A percentile compares a stretch with the other conserved stretches of the same genome.
These are phyloP conservation scores for Nesometra sesokonis DNA, from an alignment of 35 echinoderm and acorn worm species.

Conservation along the genomic window DNA sequence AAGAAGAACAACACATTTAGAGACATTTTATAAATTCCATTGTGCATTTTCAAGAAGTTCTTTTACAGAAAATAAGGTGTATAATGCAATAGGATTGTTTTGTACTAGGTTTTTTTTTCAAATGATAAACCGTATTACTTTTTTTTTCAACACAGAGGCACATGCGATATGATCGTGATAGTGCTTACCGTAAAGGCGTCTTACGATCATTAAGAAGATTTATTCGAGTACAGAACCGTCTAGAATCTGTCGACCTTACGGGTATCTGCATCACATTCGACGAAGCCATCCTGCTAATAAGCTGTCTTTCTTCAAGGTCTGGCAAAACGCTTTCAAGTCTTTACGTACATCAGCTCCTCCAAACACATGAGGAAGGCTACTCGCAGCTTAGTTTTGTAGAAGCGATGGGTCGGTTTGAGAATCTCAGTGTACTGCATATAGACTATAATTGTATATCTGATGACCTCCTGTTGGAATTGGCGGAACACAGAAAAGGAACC, in stretches of 20 bases:
- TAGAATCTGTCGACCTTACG: constrained; percentile 46
- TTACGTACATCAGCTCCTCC: constrained; percentile 57
- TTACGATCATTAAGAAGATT: constrained; percentile 57
- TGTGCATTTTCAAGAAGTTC: too few relatives aligned
- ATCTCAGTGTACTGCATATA: background rate
- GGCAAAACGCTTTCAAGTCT: constrained; percentile 21
- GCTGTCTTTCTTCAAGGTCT: constrained; percentile 11
- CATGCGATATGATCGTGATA: constrained; percentile 29
- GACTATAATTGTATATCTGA: background rate
- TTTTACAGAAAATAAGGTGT: too few relatives aligned
- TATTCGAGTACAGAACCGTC: constrained; percentile 26
- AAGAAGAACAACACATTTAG: too few relatives aligned
- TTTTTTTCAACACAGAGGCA: constrained; percentile 42
- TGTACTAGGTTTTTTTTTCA: too few relatives aligned
- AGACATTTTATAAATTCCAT: too few relatives aligned
- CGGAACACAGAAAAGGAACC: background rate
- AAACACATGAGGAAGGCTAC: background rate
- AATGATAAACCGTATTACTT: too few relatives aligned
- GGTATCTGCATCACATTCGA: constrained; percentile 40
- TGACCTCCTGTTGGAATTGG: background rate
- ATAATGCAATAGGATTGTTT: too few relatives aligned
- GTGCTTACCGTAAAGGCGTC: constrained; percentile 30
- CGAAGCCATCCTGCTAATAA: constrained; percentile 42
- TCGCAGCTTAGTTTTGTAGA: background rate
- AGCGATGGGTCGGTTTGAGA: background rate